A percentile compares a stretch with the other conserved stretches of the same genome.
phyloP scores from a whole-genome alignment of 2,888 invertebrate species.

The Erannis defoliaria region DNA sequence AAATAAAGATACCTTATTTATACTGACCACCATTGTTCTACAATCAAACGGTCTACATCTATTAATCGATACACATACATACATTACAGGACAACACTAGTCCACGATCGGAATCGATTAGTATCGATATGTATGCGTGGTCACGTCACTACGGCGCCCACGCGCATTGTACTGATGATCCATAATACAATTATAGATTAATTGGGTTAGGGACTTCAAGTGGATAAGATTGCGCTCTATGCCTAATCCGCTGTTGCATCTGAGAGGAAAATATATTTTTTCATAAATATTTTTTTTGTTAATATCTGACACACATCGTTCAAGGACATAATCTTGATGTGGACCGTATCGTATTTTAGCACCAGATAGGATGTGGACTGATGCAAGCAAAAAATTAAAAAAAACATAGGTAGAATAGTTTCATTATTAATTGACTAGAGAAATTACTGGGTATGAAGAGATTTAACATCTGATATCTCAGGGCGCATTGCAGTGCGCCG shows the following conservation, averaged over 20 bases:
- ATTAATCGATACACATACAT: slow-evolving; percentile 53
- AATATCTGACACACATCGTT: no score
- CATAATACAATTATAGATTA: slow-evolving; percentile 83
- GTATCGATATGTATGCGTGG: slow-evolving; percentile 77
- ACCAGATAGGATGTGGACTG: no score
- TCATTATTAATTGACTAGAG: no score
- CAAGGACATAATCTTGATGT: no score
- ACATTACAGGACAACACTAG: slow-evolving; percentile 68
- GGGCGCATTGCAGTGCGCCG: no score
- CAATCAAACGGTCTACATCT: slow-evolving; percentile 25
- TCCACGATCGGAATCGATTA: slow-evolving; percentile 77
- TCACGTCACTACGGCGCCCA: slow-evolving; percentile 83
- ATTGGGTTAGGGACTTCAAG: slow-evolving; percentile 37
- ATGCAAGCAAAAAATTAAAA: no score
- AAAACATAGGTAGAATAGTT: no score
- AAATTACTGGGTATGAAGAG: no score
- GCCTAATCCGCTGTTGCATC: slow-evolving; percentile 49
- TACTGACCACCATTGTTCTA: slow-evolving; percentile 23
- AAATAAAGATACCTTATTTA: not conserved
- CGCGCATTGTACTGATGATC: slow-evolving; percentile 78
- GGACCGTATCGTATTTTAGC: no score
- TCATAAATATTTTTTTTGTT: not conserved
- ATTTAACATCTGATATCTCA: no score
- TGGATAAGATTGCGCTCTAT: slow-evolving; percentile 11
- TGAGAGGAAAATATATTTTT: slow-evolving; percentile 14